Evolutionary conservation across 1,140 invertebrate genomes (phyloP).

Genomic region (Eriocheir sinensis): DNA sequence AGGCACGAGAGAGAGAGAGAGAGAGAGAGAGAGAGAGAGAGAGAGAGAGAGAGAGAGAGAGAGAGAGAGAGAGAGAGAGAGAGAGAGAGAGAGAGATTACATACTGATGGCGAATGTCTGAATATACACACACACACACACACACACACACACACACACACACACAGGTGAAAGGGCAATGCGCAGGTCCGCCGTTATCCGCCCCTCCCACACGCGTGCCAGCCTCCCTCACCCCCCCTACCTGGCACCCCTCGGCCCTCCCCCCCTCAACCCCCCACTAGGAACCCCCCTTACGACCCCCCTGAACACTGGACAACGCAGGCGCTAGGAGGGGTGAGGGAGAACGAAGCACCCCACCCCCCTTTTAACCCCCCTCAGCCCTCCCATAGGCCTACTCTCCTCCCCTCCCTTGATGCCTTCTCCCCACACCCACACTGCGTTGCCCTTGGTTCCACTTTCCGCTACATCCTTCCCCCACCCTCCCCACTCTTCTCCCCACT

Average conservation of each 20-base stretch:
- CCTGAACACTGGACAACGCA: neutral
- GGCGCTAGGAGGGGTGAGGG: neutral
- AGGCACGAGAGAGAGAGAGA: no score
- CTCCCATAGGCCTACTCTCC: no score
- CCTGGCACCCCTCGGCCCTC: neutral
- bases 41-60: no score
- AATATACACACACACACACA: slow-evolving; percentile 16
- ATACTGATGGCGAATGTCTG: no score
- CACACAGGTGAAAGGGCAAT: neutral
- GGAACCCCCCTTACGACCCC: neutral
- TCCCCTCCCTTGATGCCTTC: neutral
- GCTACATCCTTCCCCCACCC: neutral
- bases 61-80: no score
- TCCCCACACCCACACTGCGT: neutral
- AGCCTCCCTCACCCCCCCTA: neutral
- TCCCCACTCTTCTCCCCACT: neutral
- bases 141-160: neutral
- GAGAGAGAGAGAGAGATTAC: no score
- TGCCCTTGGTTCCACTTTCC: neutral
- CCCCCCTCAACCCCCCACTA: neutral
- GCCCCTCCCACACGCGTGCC: neutral
- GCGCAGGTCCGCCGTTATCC: neutral
- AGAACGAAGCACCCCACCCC: neutral
- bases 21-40: no score
- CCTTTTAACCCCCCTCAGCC: no score